Evolutionary conservation across 2,797 vertebrate genomes (phyloP).

Genomic region (Myiothlypis coronata): DNA sequence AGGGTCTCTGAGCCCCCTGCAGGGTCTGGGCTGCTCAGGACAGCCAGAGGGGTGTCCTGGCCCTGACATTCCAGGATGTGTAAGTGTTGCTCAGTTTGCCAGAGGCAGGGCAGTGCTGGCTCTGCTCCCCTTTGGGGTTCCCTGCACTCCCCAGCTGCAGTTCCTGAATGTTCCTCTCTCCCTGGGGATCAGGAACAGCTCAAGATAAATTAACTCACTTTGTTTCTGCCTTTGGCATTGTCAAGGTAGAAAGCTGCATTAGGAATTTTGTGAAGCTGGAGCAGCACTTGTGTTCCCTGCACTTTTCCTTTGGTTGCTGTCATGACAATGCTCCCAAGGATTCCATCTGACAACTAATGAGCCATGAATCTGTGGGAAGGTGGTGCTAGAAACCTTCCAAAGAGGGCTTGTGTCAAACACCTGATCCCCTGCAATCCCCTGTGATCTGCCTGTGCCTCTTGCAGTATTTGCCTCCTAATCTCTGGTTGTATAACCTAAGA

Average conservation of each 20-base stretch:
- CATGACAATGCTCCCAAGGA: background rate
- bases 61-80: too few species aligned
- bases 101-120: background rate
- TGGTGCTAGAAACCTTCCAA: background rate
- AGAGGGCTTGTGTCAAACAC: background rate
- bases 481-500: background rate
- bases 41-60: too few species aligned
- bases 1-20: too few species aligned
- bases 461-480: background rate
- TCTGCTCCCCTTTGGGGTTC: background rate
- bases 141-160: background rate
- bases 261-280: background rate
- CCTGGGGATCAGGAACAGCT: background rate
- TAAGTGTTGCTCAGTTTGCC: rapidly evolving
- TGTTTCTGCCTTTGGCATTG: background rate
- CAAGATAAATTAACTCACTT: background rate
- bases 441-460: background rate
- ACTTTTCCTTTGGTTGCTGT: background rate
- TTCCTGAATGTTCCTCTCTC: background rate
- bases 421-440: background rate
- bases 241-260: background rate
- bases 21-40: too few species aligned
- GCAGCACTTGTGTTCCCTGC: background rate
- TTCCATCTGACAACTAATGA: background rate
- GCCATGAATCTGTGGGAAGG: background rate